These are phyloP conservation scores for Coptodon rendalli DNA, from an alignment of 2,113 vertebrate genomes.

Conservation along the genomic window DNA sequence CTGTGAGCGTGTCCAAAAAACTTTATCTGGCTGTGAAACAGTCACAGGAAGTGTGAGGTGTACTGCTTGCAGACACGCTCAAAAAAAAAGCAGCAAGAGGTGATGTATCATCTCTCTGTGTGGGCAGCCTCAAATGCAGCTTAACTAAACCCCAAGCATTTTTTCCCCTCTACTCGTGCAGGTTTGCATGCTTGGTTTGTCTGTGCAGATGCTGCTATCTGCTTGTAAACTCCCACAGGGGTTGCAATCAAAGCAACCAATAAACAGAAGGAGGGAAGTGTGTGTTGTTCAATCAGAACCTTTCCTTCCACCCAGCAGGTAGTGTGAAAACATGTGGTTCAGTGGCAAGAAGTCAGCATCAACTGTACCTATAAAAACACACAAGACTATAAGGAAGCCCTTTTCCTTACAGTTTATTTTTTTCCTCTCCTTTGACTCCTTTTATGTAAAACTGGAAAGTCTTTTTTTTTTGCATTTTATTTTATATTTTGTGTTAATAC, in stretches of 20 bases:
- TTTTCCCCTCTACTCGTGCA: background rate
- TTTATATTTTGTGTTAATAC: background rate
- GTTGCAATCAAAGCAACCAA: conserved; percentile 18
- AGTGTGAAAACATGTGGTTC: background rate
- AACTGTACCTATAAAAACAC: background rate
- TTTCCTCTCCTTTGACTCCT: background rate
- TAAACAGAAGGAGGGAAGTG: background rate
- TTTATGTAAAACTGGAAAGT: background rate
- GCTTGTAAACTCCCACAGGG: conserved; percentile 6
- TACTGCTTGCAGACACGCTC: background rate
- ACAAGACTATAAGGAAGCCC: background rate
- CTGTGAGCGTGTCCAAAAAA: background rate
- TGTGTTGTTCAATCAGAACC: conserved; percentile 8
- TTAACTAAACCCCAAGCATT: background rate
- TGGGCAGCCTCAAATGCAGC: conserved; percentile 7
- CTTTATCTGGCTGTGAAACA: background rate
- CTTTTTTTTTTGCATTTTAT: background rate
- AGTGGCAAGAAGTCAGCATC: background rate
- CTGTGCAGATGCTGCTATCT: background rate
- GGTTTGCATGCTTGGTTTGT: background rate
- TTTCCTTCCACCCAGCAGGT: conserved; percentile 2
- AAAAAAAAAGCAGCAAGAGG: background rate
- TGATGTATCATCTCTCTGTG: conserved; percentile 13
- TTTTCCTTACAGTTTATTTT: background rate
- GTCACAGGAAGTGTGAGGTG: conserved; percentile 26